These are phyloP conservation scores for Dichetophora obliterata DNA, from an alignment of 2,888 invertebrate species.

Conservation along the genomic window DNA sequence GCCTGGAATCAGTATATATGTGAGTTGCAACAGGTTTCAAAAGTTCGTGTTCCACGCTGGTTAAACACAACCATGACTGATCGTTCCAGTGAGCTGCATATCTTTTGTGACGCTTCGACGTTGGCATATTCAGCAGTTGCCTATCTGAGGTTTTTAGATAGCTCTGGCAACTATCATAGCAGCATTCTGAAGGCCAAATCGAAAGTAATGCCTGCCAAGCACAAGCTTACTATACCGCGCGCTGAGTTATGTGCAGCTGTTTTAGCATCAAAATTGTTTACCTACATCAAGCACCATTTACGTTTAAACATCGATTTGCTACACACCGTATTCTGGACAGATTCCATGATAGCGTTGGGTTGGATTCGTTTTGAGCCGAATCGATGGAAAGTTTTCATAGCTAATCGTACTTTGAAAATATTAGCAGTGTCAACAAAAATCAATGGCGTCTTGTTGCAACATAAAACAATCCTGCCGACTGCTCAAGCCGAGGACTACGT, in stretches of 20 bases:
- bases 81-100: too few species aligned
- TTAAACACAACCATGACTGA: too few species aligned
- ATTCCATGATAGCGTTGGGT: slow-evolving; percentile 27
- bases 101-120: too few species aligned
- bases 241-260: slow-evolving; percentile 33
- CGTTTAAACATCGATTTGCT: neutral
- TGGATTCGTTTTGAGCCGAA: slow-evolving; percentile 27
- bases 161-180: neutral
- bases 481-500: slow-evolving; percentile 18
- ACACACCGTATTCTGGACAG: slow-evolving; percentile 22
- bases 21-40: too few species aligned
- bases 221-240: too few species aligned
- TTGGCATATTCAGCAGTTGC: too few species aligned
- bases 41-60: too few species aligned
- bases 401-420: slow-evolving; percentile 24
- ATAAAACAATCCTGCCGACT: slow-evolving; percentile 30
- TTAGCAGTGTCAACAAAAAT: neutral
- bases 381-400: slow-evolving; percentile 31
- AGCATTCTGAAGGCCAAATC: too few species aligned
- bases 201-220: slow-evolving; percentile 12
- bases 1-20: too few species aligned
- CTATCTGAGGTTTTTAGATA: slow-evolving; percentile 19
- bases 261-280: slow-evolving; percentile 23
- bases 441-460: slow-evolving; percentile 16
- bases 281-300: neutral